Base-by-base conservation (phyloP, 1,140 invertebrate species). In the Neelides sp. region DNA sequence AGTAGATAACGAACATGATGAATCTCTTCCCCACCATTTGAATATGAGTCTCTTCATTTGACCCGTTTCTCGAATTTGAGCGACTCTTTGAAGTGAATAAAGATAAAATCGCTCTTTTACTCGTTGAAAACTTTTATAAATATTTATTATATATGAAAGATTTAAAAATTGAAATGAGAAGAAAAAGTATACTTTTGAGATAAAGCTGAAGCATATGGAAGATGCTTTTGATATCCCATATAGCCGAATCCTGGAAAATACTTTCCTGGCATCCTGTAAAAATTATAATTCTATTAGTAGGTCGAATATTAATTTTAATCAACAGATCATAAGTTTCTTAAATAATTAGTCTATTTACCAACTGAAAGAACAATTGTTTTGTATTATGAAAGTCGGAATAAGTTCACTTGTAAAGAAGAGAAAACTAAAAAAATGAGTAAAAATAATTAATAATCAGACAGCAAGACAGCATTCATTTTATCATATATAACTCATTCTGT, bases 231-330 rank as follows among this genome's bases (percentile, higher is more conserved):
- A 45, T 59, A 59, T 3, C 57, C 57, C 53, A 59, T 59, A 37
- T 55, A 55, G n/a, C 57, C 57, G 48, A 59, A 59, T 40, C 57
- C 57, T 4, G 57, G 39, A 32, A 59, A 59, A 48, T 55, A 59
- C 20, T 55, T 57, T 12, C 47, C 57, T 20, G 57, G 57, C 17
- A 59, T 27, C 53, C 53, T 55, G 4, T 53, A 17, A 28, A 26
- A 59, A 8, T 53, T 51, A 34, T 8, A 32, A 8, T 8, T 8
- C n/a, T 32, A 32, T 32, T 8, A 32, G 28, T 8, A 32, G n/a
- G 28, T 5, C 28, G n/a, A 8, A 32, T 32, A 32, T n/a, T 32
- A 8, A 32, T 32, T 32, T 32, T 32, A 13, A 32, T 32, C n/a
- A 8, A 13, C 7, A 32, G 28, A 8, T 8, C 7, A 32, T 5